Percentiles rank a stretch among this genome's conserved stretches.
These are phyloP conservation scores for Chlamydotis undulata DNA, from an alignment of 2,113 vertebrate species.

Conservation along the genomic window DNA sequence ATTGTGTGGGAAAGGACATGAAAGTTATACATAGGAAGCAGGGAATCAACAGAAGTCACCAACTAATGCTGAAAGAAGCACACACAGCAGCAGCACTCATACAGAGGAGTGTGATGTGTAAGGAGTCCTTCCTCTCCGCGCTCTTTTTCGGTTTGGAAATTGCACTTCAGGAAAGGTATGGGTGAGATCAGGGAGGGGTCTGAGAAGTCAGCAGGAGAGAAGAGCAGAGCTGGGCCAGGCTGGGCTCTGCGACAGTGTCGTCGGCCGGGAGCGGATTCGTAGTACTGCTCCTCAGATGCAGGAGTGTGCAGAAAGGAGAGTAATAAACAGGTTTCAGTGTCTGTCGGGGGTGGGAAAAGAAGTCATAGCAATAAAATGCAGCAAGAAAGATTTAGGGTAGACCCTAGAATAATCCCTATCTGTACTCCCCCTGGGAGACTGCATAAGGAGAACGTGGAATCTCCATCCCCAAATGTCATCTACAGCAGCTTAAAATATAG, in stretches of 20 bases:
- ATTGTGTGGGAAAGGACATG: background rate
- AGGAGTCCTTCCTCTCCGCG: background rate
- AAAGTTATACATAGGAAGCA: background rate
- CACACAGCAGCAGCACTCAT: background rate
- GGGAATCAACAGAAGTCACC: background rate
- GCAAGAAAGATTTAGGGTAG: background rate
- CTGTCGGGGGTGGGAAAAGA: background rate
- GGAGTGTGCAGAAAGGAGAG: background rate
- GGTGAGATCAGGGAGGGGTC: background rate
- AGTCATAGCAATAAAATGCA: background rate
- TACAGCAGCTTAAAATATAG: background rate
- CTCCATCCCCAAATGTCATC: background rate
- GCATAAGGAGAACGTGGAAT: background rate
- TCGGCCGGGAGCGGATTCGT: rapidly evolving
- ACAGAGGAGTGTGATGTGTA: background rate
- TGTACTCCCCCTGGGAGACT: background rate
- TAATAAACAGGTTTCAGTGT: background rate
- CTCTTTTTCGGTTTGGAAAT: background rate
- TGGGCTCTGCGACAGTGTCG: background rate
- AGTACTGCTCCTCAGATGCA: background rate
- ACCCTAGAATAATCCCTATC: background rate
- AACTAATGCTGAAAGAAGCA: background rate
- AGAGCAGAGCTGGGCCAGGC: background rate
- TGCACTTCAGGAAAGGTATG: background rate
- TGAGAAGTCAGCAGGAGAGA: background rate